Evolutionary conservation across 2,797 vertebrate genomes (phyloP).

Genomic region (Gallinago stenura): DNA sequence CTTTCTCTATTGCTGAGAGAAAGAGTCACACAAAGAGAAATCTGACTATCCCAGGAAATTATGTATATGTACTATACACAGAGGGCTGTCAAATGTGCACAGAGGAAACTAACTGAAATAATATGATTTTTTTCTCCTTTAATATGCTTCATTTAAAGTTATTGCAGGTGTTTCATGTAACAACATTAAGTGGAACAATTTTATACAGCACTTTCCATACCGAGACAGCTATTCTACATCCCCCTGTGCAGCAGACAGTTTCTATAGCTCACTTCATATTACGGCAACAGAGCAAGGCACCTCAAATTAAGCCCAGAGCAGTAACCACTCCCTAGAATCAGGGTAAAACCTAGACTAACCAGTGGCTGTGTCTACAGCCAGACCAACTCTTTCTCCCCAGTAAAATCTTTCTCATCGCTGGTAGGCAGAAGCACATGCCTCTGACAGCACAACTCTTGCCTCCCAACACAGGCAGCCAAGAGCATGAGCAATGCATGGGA

Average conservation of each 20-base stretch:
- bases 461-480: neutral
- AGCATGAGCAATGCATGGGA: neutral
- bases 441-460: neutral
- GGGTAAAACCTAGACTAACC: neutral
- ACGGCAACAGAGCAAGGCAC: neutral
- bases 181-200: conserved; percentile 10
- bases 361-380: neutral
- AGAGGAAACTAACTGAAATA: conserved; percentile 27
- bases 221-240: neutral
- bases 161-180: neutral
- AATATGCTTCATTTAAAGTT: neutral
- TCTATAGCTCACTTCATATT: neutral
- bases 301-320: rapidly evolving
- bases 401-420: neutral
- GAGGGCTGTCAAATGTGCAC: conserved; percentile 7
- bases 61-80: neutral
- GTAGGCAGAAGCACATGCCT: neutral
- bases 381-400: neutral
- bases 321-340: neutral
- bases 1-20: neutral
- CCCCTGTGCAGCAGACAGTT: neutral
- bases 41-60: conserved; percentile 9
- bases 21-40: neutral
- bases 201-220: neutral
- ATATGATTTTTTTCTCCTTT: neutral